Evolutionary conservation across 2,113 vertebrate species (phyloP), one percentile per base, ranked within the genome.

Genomic region (Channa maculata): DNA sequence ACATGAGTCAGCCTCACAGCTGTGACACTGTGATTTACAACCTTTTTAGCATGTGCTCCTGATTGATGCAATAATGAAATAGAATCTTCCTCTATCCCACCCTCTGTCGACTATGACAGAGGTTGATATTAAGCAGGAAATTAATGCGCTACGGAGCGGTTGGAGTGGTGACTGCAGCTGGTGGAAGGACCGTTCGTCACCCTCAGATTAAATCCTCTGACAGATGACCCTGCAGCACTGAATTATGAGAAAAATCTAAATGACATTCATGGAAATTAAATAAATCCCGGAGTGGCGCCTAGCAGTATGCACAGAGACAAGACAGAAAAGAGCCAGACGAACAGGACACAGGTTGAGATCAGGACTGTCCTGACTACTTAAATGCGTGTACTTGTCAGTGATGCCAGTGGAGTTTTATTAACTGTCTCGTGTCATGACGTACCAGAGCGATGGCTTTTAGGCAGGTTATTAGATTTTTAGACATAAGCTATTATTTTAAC

Each of bases 61-160:
- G 83, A 90, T 89, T 84, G 83, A 90, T 87, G 51, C 82, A 85
- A 88, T 88, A 88, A 88, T 90, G 80, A 89, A 86, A 87, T 84
- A 87, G 87, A 70, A 89, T 88, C 80, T 79, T 54, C 64, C 68
- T 60, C 73, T 71, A 71, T 68, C 70, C 74, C 64, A 79, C 73
- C 48, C 73, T 65, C 70, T 87, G 74, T 75, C 62, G 36, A 61
- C 61, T 38, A 49, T 11, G 58, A 79, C 73, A 71, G 58, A 78
- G 64, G 49, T 70, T 86, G 71, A 82, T 90, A 90, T 84, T 88
- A 73, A 86, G 57, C 88, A 90, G 86, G 78, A 91, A 90, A 91
- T 88, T 72, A 87, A 92, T 85, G 85, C 89, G 89, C 78, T 83
- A 69, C 76, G 68, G 70, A 44, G 59, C 12, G 51, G 65, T 43